phyloP scores from a whole-genome alignment of 2,797 vertebrate species.

The Melopsittacus undulatus region DNA sequence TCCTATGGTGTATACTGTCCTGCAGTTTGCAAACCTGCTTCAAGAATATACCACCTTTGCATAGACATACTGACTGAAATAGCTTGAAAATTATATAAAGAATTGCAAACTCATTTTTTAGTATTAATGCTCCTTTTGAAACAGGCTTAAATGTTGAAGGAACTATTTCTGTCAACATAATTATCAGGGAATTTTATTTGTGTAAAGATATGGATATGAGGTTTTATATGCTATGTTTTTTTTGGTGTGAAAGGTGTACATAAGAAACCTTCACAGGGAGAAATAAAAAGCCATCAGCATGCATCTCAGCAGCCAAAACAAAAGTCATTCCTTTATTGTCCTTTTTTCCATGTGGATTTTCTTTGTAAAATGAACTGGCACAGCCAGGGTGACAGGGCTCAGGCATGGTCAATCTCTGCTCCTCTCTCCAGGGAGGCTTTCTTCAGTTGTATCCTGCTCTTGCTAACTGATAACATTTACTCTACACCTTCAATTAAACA shows the following conservation, averaged over 20 bases:
- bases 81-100: neutral
- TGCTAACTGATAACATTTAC: neutral
- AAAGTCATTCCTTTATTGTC: neutral
- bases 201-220: neutral
- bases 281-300: neutral
- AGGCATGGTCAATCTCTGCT: neutral
- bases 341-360: neutral
- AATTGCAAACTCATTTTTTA: neutral
- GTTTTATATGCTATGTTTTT: neutral
- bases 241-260: neutral
- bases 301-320: neutral
- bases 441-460: neutral
- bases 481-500: neutral
- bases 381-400: rapidly evolving
- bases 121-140: neutral
- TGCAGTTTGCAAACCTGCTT: neutral
- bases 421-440: neutral
- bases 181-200: neutral
- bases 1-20: neutral
- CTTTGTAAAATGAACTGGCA: neutral
- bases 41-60: neutral
- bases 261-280: neutral
- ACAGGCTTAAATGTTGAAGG: neutral
- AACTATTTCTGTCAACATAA: neutral
- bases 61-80: neutral